Evolutionary conservation across 64 coral and sea anemone species (phyloP), one percentile per base, ranked within the genome.

Genomic region (Pocillopora verrucosa): DNA sequence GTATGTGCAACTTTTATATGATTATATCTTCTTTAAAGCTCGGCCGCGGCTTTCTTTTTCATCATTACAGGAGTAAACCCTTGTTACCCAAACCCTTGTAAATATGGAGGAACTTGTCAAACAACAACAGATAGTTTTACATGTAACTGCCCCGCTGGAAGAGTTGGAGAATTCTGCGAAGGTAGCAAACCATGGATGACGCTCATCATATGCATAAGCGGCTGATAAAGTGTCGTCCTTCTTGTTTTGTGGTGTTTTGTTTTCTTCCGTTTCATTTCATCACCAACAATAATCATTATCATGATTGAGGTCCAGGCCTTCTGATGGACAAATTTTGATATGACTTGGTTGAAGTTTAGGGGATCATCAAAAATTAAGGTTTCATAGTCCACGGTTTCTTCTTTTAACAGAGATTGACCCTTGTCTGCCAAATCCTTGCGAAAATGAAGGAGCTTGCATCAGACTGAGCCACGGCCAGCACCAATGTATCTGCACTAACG

Each of bases 351-450:
- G 10, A 69, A 69, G 65, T 24, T 70, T 24, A 16, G 24, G 65
- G 19, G 12, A 38, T 76, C 19, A 45, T 45, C 11, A 45, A 19
- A 9, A 56, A 1, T 17, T 77, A 20, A 19, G 20, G 38, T 17
- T 77, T 19, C 15, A 16, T 20, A 19, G 22, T 58, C 11, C 22
- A 60, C 58, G 19, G 34, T 73, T 61, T 61, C 76, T 12, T 77
- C 12, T 65, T 67, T 36, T 30, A 35, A 59, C 76, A 96, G 94
- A 73, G n/a, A 87, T 80, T 1, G 88, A 96, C 45, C 94, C 94
- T 1, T 96, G 94, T 60, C 75, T 60, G n/a, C 94, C 94, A 0
- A 92, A 93, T 78, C 94, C 94, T 5, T 96, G 94, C 78, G 88
- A 93, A 61, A 86, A 96, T 78, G 86, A 82, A 41, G 94, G 94